Base-by-base conservation (phyloP, 2,888 invertebrate genomes). In the Argyresthia albistria region DNA sequence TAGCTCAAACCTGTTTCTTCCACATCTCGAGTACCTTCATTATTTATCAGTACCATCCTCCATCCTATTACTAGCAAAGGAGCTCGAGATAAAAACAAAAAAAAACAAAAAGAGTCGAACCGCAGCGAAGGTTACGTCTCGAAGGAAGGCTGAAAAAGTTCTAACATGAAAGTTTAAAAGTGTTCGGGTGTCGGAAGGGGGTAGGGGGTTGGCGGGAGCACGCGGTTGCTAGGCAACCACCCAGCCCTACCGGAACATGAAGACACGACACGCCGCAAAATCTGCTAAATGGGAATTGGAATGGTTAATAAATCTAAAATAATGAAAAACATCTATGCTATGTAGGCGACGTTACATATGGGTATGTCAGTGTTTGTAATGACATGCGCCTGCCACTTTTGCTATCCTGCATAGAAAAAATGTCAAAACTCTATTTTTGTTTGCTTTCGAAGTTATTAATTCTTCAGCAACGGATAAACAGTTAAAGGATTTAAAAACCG, bases 91-190 rank as follows among this genome's bases (percentile, higher is more conserved):
- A 6, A 25, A 2, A 6, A 25, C n/a, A 25, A 25, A 2, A 25
- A 25, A 73, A 75, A 79, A 83, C 76, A 81, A 81, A 79, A 82
- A 82, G 76, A 77, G 73, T 69, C 67, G 78, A 77, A 73, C 74
- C 77, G 69, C 68, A 77, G 39, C 16, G 46, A 52, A 52, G 46
- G 46, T 37, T 51, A 76, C 79, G 77, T 82, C 81, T 73, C 82
- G 77, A 78, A 81, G 75, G 80, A 83, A 81, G 80, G 83, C 82
- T 82, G 79, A 84, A 82, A 86, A 86, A 79, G 86, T 86, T 79
- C 74, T 80, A 79, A 81, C 83, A 84, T 86, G 83, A 86, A 87
- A 87, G 86, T 87, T 87, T 86, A 87, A 87, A 87, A 87, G 86
- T 84, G 84, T 82, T 83, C 77, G 70, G 70, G 65, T 67, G 63